These are phyloP conservation scores for Scylla paramamosain DNA, from an alignment of 1,140 invertebrate genomes.

Conservation along the genomic window DNA sequence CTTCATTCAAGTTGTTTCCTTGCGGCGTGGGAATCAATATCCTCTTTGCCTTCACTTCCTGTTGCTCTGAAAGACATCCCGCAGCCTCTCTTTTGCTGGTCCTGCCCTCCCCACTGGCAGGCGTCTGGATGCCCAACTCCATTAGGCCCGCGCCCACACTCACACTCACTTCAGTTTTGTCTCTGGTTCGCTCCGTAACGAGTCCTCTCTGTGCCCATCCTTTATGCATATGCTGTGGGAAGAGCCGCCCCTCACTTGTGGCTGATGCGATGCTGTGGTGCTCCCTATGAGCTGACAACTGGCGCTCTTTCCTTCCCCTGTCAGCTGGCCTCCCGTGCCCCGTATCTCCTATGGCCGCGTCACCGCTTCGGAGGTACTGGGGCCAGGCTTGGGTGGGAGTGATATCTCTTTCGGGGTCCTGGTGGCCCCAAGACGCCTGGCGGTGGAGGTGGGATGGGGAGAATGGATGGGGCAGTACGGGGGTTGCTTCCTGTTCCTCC, in stretches of 20 bases:
- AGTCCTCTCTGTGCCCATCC: neutral
- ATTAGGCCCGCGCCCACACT: neutral
- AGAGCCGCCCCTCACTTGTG: neutral
- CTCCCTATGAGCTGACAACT: neutral
- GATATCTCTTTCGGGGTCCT: neutral
- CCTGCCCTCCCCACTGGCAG: neutral
- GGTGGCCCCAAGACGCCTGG: conserved; percentile 47
- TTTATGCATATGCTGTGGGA: neutral
- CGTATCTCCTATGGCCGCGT: too few species aligned
- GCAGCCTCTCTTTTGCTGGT: neutral
- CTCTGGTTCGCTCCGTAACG: neutral
- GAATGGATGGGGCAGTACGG: neutral
- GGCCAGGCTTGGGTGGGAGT: neutral
- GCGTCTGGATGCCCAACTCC: neutral
- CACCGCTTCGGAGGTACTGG: neutral
- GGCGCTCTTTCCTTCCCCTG: neutral
- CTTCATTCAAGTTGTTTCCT: neutral
- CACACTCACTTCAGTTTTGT: too few species aligned
- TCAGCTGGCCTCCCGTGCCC: neutral
- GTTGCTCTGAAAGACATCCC: neutral
- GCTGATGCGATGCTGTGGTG: neutral
- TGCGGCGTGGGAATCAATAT: neutral
- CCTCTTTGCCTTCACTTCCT: neutral
- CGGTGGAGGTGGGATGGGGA: neutral
- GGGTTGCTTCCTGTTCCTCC: neutral